Evolutionary conservation across 64 coral and sea anemone species (phyloP).

Genomic region (Dendronephthya gigantea): DNA sequence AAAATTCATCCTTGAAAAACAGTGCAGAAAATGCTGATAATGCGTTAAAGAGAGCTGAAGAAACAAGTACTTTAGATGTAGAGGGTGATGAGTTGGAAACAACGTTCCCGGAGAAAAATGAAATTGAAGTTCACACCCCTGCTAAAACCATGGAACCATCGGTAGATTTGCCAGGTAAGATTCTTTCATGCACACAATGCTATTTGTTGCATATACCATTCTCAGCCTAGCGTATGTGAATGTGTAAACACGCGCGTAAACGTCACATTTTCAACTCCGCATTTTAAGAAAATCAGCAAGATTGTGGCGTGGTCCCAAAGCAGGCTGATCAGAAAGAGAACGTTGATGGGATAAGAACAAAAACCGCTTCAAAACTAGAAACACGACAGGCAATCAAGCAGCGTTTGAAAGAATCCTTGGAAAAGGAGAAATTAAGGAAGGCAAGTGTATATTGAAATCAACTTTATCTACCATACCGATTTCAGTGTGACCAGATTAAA

Average conservation of each 20-base stretch:
- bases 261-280: no score
- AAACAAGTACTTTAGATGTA: not conserved
- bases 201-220: no score
- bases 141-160: not conserved
- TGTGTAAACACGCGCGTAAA: no score
- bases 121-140: not conserved
- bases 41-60: not conserved
- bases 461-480: no score
- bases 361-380: not conserved
- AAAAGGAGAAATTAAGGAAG: not conserved
- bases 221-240: no score
- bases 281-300: no score
- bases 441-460: not conserved
- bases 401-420: not conserved
- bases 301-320: no score
- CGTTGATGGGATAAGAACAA: not conserved
- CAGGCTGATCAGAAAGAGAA: not conserved
- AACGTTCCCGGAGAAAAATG: not conserved
- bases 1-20: not conserved
- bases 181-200: no score
- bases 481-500: no score
- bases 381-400: not conserved
- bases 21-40: not conserved
- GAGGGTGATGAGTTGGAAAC: not conserved
- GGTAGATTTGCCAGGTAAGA: not conserved